Evolutionary conservation across 2,797 vertebrate species (phyloP).

Genomic region (Enteromius viviparus): DNA sequence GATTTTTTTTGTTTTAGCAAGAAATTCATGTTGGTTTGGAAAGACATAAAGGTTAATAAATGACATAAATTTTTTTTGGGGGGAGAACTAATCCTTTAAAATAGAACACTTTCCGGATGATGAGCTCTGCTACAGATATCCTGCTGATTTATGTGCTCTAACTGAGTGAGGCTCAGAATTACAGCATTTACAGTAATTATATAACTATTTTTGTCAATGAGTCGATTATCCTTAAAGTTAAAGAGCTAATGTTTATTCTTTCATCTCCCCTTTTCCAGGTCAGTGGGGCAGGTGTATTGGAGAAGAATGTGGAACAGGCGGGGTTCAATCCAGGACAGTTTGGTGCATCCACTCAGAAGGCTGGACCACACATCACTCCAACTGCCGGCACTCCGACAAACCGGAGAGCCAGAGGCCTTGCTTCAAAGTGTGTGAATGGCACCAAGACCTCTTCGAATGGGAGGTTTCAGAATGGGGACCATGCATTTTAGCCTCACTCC

Average conservation of each 20-base stretch:
- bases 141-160: neutral
- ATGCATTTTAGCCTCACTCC: conserved; percentile 78
- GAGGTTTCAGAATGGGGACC: conserved; percentile 87
- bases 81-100: neutral
- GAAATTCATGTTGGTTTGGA: neutral
- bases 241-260: conserved; percentile 4
- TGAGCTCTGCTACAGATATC: neutral
- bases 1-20: too few species aligned
- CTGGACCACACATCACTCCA: conserved; percentile 89
- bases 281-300: conserved; percentile 93
- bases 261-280: conserved; percentile 73
- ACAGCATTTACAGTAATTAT: neutral
- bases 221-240: neutral
- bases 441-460: conserved; percentile 93
- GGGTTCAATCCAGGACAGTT: conserved; percentile 84
- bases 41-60: neutral
- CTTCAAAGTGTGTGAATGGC: conserved; percentile 95
- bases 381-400: conserved; percentile 82
- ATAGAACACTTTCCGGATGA: neutral
- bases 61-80: neutral
- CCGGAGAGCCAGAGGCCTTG: conserved; percentile 88
- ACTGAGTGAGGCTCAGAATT: neutral
- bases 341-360: conserved; percentile 94
- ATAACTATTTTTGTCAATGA: neutral
- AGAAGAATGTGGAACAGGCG: conserved; percentile 87